Percentiles rank a stretch among this genome's conserved stretches.
These are phyloP conservation scores for Schizopygopsis pylzovi DNA, from an alignment of 2,797 vertebrate species.

Conservation along the genomic window DNA sequence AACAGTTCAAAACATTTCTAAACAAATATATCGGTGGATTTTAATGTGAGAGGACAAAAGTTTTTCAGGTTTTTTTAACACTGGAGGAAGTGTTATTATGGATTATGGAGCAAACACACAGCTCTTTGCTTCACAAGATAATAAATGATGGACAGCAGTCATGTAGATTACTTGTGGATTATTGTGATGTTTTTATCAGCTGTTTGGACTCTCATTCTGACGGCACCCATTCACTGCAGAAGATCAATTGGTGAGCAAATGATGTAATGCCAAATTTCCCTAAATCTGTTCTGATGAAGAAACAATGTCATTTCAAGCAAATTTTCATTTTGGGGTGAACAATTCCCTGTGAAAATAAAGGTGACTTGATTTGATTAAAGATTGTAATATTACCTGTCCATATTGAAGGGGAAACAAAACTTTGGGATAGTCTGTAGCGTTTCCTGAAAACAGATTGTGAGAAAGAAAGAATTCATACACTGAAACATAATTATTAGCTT, in stretches of 20 bases:
- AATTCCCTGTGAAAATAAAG: neutral
- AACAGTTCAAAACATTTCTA: too few relatives aligned
- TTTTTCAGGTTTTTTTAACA: too few relatives aligned
- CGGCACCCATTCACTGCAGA: neutral
- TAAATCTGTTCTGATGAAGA: neutral
- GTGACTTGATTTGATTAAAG: neutral
- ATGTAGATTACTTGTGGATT: neutral
- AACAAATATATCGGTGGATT: neutral
- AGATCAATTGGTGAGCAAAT: neutral
- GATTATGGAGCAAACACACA: neutral
- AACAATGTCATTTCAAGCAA: too few relatives aligned
- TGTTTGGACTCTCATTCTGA: neutral
- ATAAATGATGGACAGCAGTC: neutral
- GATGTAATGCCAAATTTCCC: neutral
- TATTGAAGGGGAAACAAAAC: slow-evolving; percentile 91
- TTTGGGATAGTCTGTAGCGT: slow-evolving; percentile 93
- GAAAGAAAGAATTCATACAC: neutral
- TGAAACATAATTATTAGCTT: neutral
- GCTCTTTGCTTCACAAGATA: neutral
- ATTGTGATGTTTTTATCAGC: neutral
- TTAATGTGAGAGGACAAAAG: neutral
- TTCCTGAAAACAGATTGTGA: slow-evolving; percentile 81
- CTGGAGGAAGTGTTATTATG: neutral
- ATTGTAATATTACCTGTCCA: slow-evolving; percentile 82
- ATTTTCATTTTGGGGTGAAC: neutral